These are phyloP conservation scores for Schizopygopsis pylzovi DNA, from an alignment of 2,797 vertebrate species.

Conservation along the genomic window DNA sequence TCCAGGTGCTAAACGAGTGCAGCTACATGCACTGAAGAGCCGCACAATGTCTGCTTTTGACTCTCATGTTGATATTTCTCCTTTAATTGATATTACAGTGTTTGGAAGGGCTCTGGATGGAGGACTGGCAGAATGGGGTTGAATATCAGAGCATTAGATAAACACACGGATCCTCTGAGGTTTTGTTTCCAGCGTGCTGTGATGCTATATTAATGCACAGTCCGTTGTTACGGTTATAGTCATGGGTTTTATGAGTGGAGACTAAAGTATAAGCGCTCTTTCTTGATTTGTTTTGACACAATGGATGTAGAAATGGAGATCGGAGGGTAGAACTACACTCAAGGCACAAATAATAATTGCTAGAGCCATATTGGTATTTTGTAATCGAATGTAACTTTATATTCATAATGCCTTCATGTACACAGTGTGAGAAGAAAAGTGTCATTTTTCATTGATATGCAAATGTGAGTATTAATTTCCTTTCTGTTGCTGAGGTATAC, in stretches of 20 bases:
- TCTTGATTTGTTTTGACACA: not conserved
- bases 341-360: not conserved
- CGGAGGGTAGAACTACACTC: not conserved
- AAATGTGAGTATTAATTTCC: not conserved
- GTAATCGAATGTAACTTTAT: conserved; percentile 8
- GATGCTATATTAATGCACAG: not conserved
- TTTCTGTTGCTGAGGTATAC: not conserved
- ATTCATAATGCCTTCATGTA: not conserved
- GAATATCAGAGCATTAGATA: not conserved
- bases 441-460: not conserved
- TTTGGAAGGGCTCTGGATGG: not conserved
- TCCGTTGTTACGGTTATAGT: not conserved
- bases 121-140: not conserved
- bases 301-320: not conserved
- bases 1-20: conserved; percentile 16
- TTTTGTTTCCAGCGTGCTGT: not conserved
- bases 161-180: not conserved
- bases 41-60: not conserved
- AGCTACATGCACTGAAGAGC: conserved; percentile 18
- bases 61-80: not conserved
- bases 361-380: conserved; percentile 28
- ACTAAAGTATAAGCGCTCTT: not conserved
- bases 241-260: not conserved
- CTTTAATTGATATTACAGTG: not conserved
- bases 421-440: not conserved